phyloP scores from a whole-genome alignment of 2,113 vertebrate genomes.

The Pollachius pollachius region DNA sequence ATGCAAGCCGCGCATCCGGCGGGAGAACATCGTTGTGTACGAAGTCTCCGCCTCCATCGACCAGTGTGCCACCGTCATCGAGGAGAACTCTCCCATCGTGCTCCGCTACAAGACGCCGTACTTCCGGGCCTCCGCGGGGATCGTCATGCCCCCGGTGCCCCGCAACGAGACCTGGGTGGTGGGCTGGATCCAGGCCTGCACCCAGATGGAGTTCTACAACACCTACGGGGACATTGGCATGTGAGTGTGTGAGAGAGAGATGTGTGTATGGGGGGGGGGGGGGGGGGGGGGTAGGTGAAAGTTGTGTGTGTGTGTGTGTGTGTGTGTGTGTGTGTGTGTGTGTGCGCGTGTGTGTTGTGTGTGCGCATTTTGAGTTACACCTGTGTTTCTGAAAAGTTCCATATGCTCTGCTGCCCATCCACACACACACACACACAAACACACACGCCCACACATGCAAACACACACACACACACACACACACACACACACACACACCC shows the following conservation, averaged over 20 bases:
- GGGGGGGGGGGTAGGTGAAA: not conserved
- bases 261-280: not conserved
- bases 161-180: slow-evolving; percentile 97
- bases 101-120: slow-evolving; percentile 97
- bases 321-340: slow-evolving; percentile 9
- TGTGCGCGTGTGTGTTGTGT: not conserved
- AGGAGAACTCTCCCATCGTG: slow-evolving; percentile 97
- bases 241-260: slow-evolving; percentile 70
- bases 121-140: slow-evolving; percentile 93
- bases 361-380: no score
- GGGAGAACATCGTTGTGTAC: slow-evolving; percentile 96
- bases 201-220: slow-evolving; percentile 99
- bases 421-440: no score
- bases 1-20: slow-evolving; percentile 92
- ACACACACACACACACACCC: not conserved
- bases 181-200: slow-evolving; percentile 98
- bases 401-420: no score
- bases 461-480: slow-evolving; percentile 3
- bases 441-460: not conserved
- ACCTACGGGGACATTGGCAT: slow-evolving; percentile 94
- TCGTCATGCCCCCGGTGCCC: slow-evolving; percentile 94
- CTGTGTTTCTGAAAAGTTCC: no score
- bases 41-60: slow-evolving; percentile 96
- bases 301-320: not conserved
- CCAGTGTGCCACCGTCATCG: slow-evolving; percentile 90